Base-by-base conservation (phyloP, 1,140 invertebrate species). In the Euglossa dilemma region DNA sequence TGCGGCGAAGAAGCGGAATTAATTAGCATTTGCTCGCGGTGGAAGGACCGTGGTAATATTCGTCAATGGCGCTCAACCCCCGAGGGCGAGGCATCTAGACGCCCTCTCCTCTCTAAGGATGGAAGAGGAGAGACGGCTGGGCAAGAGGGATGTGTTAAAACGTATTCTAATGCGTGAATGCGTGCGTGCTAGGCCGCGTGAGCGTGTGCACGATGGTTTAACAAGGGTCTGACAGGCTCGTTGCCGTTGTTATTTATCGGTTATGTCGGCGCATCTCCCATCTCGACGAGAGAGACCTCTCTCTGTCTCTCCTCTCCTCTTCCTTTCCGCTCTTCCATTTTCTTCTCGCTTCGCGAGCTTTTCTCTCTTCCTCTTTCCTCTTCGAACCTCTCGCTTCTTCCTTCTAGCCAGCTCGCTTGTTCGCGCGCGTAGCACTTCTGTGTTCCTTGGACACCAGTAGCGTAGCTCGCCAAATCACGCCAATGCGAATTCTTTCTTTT, bases 191-290 rank as follows among this genome's bases (percentile, higher is more conserved):
- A 85, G 74, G 66, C 86, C 74, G 85, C 73, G 87, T 72, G 85
- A 82, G 87, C 90, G 91, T 89, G 89, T 85, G 90, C 84, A 85
- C 78, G 89, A 89, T 92, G 93, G 89, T 92, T 93, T 93, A 94
- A 94, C 93, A 93, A 93, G 93, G 93, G 93, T 94, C 93, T 93
- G 93, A 94, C 93, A 94, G 92, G 89, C 93, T 94, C 92, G 93
- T 93, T 93, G 92, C 93, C 91, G 93, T 92, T 94, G 93, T 94
- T 93, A 94, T 94, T 94, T 94, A 94, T 94, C 92, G 92, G 93
- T 93, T 93, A 93, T 93, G 93, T 93, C 91, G 91, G 91, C 90
- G 90, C 93, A 93, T 93, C 92, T 93, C 90, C 92, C 91, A 93
- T 93, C 91, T 93, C 91, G 89, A 89, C 89, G 88, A 90, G 88